Evolutionary conservation across 2,113 vertebrate species (phyloP).

Genomic region (Cheirogaleus medius): DNA sequence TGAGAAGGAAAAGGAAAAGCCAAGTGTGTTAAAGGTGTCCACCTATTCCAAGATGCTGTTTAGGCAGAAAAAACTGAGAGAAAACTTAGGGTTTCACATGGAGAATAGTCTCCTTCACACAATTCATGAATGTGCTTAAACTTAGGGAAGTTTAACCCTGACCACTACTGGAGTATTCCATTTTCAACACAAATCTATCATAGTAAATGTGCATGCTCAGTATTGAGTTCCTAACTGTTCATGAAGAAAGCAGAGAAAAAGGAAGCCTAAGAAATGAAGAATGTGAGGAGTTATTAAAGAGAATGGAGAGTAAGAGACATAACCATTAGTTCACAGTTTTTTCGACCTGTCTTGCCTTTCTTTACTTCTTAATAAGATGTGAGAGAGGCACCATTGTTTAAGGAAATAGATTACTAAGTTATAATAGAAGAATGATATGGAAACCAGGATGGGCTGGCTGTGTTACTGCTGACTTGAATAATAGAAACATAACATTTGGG

Average conservation of each 20-base stretch:
- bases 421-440: background rate
- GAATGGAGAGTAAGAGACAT: background rate
- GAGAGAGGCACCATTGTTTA: background rate
- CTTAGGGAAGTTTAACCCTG: background rate
- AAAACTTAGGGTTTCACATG: background rate
- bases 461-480: background rate
- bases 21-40: background rate
- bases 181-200: background rate
- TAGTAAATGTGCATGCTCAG: background rate
- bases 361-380: background rate
- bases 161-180: background rate
- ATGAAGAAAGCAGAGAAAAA: background rate
- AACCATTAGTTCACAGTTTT: background rate
- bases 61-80: background rate
- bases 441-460: background rate
- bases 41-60: background rate
- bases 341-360: background rate
- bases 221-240: background rate
- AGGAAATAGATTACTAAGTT: background rate
- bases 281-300: background rate
- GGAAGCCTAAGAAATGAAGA: background rate
- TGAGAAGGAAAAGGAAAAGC: background rate
- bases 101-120: background rate
- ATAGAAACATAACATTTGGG: background rate
- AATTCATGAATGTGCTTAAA: background rate